Evolutionary conservation across 1,140 invertebrate genomes (phyloP), one percentile per base, ranked within the genome.

Genomic region (Temnothorax curvispinosus): DNA sequence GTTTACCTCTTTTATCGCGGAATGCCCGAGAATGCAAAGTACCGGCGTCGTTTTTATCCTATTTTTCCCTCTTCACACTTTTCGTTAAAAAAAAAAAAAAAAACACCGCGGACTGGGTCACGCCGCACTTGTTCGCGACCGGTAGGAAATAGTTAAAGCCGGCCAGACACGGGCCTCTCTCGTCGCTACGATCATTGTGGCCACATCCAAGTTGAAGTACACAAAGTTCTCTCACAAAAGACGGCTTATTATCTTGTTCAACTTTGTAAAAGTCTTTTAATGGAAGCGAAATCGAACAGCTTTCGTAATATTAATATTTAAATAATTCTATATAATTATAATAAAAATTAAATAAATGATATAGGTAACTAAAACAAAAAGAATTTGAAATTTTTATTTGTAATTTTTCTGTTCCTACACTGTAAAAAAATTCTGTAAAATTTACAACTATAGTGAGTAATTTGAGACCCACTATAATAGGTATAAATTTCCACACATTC

Each of bases 1-100:
- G 85, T 92, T 92, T 92, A 92, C 88, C 91, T 88, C 85, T 92
- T 92, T 92, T 92, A 92, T 65, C 87, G 84, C 75, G 67, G 78
- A 86, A 90, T 81, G 88, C 75, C 65, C 60, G 89, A 91, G 91
- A 92, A 92, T 91, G 88, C 85, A 72, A 91, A 92, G 88, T 82
- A 77, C 88, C 82, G 64, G 69, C 56, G 75, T 60, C 85, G 56
- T 88, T 92, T 87, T 89, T 85, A 87, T 65, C 58, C 77, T 87
- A 86, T 90, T 76, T 89, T 86, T 75, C 54, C 58, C 85, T 71
- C 88, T 84, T 75, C 76, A 52, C 38, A 58, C 85, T 62, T 72
- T 80, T 75, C 8, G 13, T 75, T 60, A 21, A 21, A 21, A 21
- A 21, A 21, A 21, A 21, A 21, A 21, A 21, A 82, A 82, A 84